Evolutionary conservation across 2,113 vertebrate genomes (phyloP).

Genomic region (Zapus hudsonius): DNA sequence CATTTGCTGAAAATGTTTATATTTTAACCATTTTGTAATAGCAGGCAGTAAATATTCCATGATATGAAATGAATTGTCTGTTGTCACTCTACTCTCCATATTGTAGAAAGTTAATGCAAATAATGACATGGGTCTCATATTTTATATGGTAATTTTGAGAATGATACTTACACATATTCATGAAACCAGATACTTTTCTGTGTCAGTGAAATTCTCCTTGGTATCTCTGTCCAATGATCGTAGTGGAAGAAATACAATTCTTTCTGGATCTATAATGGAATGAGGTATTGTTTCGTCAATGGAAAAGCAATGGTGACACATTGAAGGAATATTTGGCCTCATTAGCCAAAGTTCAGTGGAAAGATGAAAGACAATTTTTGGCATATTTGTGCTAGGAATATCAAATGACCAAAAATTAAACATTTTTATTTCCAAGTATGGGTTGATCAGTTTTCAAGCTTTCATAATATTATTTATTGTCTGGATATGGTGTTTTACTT

Average conservation of each 20-base stretch:
- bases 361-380: not conserved
- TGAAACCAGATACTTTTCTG: constrained; percentile 18
- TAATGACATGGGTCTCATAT: not conserved
- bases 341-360: not conserved
- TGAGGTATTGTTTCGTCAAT: not conserved
- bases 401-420: not conserved
- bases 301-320: not conserved
- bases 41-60: not conserved
- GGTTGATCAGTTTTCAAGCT: not conserved
- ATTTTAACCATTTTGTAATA: not conserved
- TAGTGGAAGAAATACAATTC: not conserved
- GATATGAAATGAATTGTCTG: not conserved
- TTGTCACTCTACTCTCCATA: not conserved
- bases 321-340: not conserved
- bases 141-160: not conserved
- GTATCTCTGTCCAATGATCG: not conserved
- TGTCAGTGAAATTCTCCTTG: not conserved
- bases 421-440: not conserved
- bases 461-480: not conserved
- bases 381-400: constrained; percentile 16
- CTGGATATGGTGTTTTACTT: constrained; percentile 21
- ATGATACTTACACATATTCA: not conserved
- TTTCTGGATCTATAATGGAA: not conserved
- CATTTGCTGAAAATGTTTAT: not conserved
- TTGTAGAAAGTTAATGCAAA: not conserved